A percentile compares a stretch with the other conserved stretches of the same genome.
Conservation (phyloP, 1,140 invertebrate species). For the Hirudo medicinalis region DNA sequence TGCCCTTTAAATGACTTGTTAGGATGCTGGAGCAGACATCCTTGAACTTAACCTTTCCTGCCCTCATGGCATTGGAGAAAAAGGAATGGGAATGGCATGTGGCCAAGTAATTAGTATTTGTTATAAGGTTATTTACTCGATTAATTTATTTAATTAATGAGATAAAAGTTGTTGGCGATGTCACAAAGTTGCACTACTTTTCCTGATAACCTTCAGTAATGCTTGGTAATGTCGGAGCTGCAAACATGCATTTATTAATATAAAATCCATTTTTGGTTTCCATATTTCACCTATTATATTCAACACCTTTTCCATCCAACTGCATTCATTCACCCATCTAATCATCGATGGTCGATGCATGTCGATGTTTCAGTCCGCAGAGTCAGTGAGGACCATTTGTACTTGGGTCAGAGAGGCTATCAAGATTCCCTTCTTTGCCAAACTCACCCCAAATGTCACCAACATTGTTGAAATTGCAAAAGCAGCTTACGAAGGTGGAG, state of each 20-base stretch:
- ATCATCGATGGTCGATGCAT: too few species aligned
- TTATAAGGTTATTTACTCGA: not conserved
- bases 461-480: conserved; percentile 73
- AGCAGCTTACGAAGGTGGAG: conserved; percentile 71
- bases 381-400: conserved; percentile 74
- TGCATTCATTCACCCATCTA: too few species aligned
- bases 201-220: too few species aligned
- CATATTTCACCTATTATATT: too few species aligned
- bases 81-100: conserved; percentile 90
- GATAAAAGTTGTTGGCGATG: not conserved
- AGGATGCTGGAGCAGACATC: conserved; percentile 71
- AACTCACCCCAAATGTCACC: conserved; percentile 94
- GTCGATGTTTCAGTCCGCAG: conserved; percentile 52
- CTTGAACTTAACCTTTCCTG: conserved; percentile 91
- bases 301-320: too few species aligned
- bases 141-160: not conserved
- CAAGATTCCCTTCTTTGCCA: conserved; percentile 92
- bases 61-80: conserved; percentile 87
- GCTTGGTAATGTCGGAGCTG: too few species aligned
- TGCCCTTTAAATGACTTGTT: conserved; percentile 11
- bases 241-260: too few species aligned
- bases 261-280: too few species aligned
- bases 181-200: too few species aligned
- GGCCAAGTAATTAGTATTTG: conserved; percentile 57
- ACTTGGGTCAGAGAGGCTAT: conserved; percentile 70